A percentile compares a stretch with the other conserved stretches of the same genome.
These are phyloP conservation scores for Drosophila meridionalis DNA, from an alignment of 2,888 invertebrate genomes.

Conservation along the genomic window DNA sequence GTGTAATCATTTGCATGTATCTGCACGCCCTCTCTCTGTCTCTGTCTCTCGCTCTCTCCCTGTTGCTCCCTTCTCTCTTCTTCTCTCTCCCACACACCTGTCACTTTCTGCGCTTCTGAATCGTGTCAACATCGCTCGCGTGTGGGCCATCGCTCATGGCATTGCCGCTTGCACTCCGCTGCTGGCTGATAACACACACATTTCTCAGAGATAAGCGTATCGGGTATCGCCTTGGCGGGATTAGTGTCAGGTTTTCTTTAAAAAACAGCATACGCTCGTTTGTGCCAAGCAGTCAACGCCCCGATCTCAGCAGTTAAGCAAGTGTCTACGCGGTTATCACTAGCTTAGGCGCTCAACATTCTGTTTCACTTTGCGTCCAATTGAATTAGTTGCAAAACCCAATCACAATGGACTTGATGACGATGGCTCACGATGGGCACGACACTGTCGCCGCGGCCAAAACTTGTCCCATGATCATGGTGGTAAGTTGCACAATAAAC, in stretches of 20 bases:
- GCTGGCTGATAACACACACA: conserved; percentile 56
- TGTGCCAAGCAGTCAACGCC: conserved; percentile 60
- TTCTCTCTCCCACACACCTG: conserved; percentile 12
- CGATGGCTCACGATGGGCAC: conserved; percentile 76
- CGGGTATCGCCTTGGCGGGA: conserved; percentile 50
- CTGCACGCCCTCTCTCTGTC: not conserved
- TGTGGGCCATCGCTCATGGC: conserved; percentile 38
- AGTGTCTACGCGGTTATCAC: conserved; percentile 52
- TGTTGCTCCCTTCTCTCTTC: not conserved
- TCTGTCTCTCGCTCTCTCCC: not conserved
- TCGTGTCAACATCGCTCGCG: conserved; percentile 10
- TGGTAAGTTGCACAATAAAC: conserved; percentile 73
- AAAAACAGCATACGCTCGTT: conserved; percentile 59
- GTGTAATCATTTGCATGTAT: conserved; percentile 9
- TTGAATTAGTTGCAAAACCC: conserved; percentile 6
- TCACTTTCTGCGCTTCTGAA: conserved; percentile 7
- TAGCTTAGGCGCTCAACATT: conserved; percentile 17
- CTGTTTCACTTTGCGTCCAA: conserved; percentile 11
- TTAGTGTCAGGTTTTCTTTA: conserved; percentile 68
- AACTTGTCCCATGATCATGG: conserved; percentile 84
- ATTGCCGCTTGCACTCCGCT: conserved; percentile 35
- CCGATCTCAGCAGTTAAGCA: conserved; percentile 63
- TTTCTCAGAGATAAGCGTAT: conserved; percentile 70
- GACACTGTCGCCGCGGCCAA: conserved; percentile 30
- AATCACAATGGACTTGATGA: conserved; percentile 42